Percentiles rank a stretch among this genome's conserved stretches.
These are phyloP conservation scores for Galaxias olidus DNA, from an alignment of 2,797 vertebrate genomes.

Conservation along the genomic window DNA sequence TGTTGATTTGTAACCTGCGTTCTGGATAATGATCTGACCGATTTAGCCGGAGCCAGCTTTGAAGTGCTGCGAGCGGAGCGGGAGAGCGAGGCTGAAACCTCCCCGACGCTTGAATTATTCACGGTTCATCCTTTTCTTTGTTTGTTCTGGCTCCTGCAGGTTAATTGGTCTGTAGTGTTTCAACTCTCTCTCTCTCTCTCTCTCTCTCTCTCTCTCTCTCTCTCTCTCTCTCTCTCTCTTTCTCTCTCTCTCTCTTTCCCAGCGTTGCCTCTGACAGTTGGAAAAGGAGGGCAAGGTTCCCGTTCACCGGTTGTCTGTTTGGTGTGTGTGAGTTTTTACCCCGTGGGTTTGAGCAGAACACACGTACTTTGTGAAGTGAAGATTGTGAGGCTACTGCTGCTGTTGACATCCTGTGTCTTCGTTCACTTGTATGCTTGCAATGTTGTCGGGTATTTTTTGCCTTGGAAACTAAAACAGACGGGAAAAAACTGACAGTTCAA, in stretches of 20 bases:
- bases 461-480: too few relatives aligned
- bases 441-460: too few relatives aligned
- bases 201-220: constrained; percentile 3
- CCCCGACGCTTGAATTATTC: constrained; percentile 50
- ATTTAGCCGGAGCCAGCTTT: constrained; percentile 29
- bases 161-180: constrained; percentile 50
- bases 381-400: too few relatives aligned
- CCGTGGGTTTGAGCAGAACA: too few relatives aligned
- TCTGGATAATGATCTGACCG: constrained; percentile 13
- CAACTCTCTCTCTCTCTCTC: constrained; percentile 30
- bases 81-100: background rate
- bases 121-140: constrained; percentile 35
- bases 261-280: background rate
- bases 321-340: too few relatives aligned
- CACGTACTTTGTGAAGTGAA: too few relatives aligned
- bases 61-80: constrained; percentile 32
- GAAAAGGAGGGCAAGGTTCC: too few relatives aligned
- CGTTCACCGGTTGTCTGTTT: too few relatives aligned
- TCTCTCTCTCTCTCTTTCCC: background rate
- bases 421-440: too few relatives aligned
- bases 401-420: too few relatives aligned
- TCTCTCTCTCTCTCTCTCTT: constrained; percentile 18
- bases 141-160: constrained; percentile 41
- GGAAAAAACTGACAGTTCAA: too few relatives aligned
- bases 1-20: constrained; percentile 8